phyloP scores from a whole-genome alignment of 2,113 vertebrate genomes.

The Piprites chloris region DNA sequence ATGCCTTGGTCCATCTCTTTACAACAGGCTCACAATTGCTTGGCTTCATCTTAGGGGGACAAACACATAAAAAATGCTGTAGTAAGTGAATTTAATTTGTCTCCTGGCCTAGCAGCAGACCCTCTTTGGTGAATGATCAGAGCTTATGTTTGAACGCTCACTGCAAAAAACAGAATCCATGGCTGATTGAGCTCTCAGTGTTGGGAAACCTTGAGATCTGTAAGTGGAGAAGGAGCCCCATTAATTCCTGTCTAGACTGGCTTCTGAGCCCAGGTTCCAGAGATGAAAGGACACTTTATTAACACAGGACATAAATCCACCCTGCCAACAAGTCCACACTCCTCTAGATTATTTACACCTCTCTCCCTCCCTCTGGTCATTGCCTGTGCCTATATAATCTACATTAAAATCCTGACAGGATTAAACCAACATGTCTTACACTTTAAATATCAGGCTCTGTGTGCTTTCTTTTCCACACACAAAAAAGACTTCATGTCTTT shows the following conservation, averaged over 20 bases:
- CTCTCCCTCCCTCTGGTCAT: conserved; percentile 34
- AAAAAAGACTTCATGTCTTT: not conserved
- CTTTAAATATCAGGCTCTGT: not conserved
- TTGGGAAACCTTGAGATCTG: conserved; percentile 35
- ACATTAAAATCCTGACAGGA: conserved; percentile 41
- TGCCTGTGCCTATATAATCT: conserved; percentile 27
- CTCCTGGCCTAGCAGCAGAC: not conserved
- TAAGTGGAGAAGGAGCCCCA: conserved; percentile 53
- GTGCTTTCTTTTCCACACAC: not conserved
- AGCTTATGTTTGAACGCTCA: not conserved
- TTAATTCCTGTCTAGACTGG: conserved; percentile 71
- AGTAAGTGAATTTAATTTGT: conserved; percentile 33
- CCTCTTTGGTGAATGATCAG: not conserved
- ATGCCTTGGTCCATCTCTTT: not conserved
- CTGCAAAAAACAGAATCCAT: not conserved
- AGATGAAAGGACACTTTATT: conserved; percentile 71
- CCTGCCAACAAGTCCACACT: conserved; percentile 59
- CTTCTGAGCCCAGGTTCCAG: conserved; percentile 53
- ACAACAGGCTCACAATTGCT: not conserved
- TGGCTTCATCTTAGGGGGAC: not conserved
- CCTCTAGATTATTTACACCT: conserved; percentile 59
- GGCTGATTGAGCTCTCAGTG: conserved; percentile 4
- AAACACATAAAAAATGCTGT: not conserved
- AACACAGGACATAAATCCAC: conserved; percentile 64
- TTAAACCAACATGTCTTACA: not conserved